These are phyloP conservation scores for Hemibagrus guttatus DNA, from an alignment of 2,797 vertebrate species.

Conservation along the genomic window DNA sequence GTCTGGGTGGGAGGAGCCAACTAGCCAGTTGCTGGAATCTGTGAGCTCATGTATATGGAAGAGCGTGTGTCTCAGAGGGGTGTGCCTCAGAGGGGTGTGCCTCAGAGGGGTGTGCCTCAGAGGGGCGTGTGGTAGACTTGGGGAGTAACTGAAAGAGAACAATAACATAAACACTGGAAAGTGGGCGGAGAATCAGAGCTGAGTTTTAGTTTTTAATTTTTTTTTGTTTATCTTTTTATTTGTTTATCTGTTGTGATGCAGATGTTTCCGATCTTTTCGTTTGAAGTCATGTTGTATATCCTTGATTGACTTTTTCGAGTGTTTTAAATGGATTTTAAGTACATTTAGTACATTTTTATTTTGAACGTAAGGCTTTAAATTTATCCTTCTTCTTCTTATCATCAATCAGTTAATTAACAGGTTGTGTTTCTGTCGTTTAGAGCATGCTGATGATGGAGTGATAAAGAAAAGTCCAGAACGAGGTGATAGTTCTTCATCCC, in stretches of 20 bases:
- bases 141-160: neutral
- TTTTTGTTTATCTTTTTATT: neutral
- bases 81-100: too few species aligned
- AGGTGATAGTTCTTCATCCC: conserved; percentile 72
- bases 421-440: conserved; percentile 55
- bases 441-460: conserved; percentile 78
- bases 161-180: neutral
- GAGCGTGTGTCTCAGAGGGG: neutral
- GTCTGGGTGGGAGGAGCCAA: neutral
- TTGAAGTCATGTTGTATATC: neutral
- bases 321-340: neutral
- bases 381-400: neutral
- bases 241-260: neutral
- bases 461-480: conserved; percentile 86
- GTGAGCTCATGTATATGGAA: neutral
- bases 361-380: neutral
- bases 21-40: neutral
- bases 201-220: neutral
- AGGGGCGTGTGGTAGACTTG: neutral
- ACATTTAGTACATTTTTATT: neutral
- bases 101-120: too few species aligned
- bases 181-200: neutral
- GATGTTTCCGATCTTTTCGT: neutral
- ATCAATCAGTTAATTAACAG: neutral
- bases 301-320: neutral